A percentile compares a stretch with the other conserved stretches of the same genome.
Conservation (phyloP, 1,140 invertebrate genomes). For the Brachionus angularis region DNA sequence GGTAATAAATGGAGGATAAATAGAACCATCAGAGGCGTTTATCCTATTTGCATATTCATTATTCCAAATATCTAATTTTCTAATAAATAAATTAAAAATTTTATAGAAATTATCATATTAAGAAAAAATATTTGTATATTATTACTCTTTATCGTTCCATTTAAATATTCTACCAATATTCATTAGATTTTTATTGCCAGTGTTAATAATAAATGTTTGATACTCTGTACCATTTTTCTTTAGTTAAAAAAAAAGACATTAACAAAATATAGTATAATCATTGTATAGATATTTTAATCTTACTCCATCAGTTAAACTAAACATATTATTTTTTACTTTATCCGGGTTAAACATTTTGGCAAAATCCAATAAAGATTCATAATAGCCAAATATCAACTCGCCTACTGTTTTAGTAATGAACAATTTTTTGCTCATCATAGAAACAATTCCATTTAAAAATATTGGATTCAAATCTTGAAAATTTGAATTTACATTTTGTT, state of each 20-base stretch:
- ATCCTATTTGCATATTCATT: conserved; percentile 7
- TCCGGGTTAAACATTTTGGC: neutral
- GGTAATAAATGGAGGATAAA: conserved; percentile 20
- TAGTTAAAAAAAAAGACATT: no score
- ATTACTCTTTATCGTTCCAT: conserved; percentile 35
- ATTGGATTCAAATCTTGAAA: neutral
- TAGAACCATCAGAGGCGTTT: conserved; percentile 27
- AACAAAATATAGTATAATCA: no score
- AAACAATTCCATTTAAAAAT: neutral
- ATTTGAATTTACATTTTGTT: neutral
- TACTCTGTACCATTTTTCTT: conserved; percentile 31
- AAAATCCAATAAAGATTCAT: conserved; percentile 25
- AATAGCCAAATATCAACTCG: conserved; percentile 32
- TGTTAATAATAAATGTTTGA: conserved; percentile 18
- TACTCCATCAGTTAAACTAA: conserved; percentile 26
- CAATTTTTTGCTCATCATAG: conserved; percentile 7
- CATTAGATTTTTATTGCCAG: neutral
- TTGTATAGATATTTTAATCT: no score
- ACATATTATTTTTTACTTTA: conserved; percentile 6
- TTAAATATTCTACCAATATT: conserved; percentile 13
- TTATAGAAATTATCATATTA: no score
- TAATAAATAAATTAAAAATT: no score
- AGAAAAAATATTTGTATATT: neutral
- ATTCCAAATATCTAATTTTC: conserved; percentile 23
- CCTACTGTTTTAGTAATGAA: neutral